Percentiles rank a stretch among this genome's conserved stretches.
Conservation (phyloP, 2,888 invertebrate genomes). For the Patella caerulea region DNA sequence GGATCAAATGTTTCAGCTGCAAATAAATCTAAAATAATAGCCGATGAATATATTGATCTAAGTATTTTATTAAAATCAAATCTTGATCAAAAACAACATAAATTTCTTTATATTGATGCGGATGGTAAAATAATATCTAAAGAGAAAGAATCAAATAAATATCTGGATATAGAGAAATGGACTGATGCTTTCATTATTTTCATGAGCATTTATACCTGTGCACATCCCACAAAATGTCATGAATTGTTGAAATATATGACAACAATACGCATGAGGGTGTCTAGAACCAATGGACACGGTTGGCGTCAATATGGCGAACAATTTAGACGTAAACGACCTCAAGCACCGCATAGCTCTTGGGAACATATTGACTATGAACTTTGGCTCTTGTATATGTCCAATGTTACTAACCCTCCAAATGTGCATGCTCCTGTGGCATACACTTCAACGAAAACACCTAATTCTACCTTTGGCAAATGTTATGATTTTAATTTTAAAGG, state of each 20-base stretch:
- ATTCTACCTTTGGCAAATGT: not conserved
- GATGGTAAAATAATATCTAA: not conserved
- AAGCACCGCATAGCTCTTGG: too few species aligned
- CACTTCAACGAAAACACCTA: not conserved
- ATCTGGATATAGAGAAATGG: not conserved
- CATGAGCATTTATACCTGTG: not conserved
- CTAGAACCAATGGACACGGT: too few species aligned
- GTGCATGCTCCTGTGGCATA: not conserved
- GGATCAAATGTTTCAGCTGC: not conserved
- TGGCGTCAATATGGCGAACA: too few species aligned
- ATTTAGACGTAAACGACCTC: too few species aligned
- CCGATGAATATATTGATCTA: not conserved
- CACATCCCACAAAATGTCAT: not conserved
- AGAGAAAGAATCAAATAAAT: not conserved
- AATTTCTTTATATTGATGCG: not conserved
- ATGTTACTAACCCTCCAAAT: not conserved
- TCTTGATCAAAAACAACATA: not conserved
- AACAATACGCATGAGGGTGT: too few species aligned
- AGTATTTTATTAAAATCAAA: not conserved
- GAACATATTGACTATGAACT: not conserved
- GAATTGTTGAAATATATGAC: not conserved
- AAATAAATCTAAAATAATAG: not conserved
- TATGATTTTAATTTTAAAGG: not conserved
- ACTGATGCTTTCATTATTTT: constrained; percentile 2
- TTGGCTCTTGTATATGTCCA: constrained; percentile 1